These are phyloP conservation scores for Engraulis encrasicolus DNA, from an alignment of 2,113 vertebrate genomes.

Conservation along the genomic window DNA sequence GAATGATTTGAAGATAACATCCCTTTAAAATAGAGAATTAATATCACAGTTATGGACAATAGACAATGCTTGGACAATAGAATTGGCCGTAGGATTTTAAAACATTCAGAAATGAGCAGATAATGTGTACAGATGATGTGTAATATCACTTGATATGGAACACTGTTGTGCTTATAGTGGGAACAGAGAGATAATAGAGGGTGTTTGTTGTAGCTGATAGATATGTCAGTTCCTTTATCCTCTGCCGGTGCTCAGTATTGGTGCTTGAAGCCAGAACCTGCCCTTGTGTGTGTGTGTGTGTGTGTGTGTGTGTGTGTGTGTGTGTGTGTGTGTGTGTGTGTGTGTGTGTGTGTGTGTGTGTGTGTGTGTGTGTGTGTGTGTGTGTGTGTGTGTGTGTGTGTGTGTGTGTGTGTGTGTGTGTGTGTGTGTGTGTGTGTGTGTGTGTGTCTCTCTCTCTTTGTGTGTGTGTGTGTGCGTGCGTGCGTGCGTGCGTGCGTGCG, in stretches of 20 bases:
- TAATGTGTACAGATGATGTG: too few species aligned
- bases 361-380: constrained; percentile 29
- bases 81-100: too few species aligned
- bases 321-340: background rate
- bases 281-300: background rate
- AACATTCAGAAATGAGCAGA: too few species aligned
- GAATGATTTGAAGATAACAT: too few species aligned
- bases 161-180: background rate
- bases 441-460: background rate
- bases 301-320: constrained; percentile 6
- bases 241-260: background rate
- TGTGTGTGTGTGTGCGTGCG: background rate
- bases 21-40: too few species aligned
- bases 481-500: constrained; percentile 37
- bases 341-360: constrained; percentile 37
- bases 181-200: background rate
- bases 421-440: background rate
- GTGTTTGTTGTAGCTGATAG: background rate
- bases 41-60: too few species aligned
- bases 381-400: too few species aligned
- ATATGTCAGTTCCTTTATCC: constrained; percentile 5
- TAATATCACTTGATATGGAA: background rate
- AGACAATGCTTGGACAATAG: too few species aligned
- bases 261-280: background rate
- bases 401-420: background rate